Percentiles rank a stretch among this genome's conserved stretches.
Evolutionary conservation across 2,113 vertebrate species (phyloP).

Genomic region (Amazona vittata): DNA sequence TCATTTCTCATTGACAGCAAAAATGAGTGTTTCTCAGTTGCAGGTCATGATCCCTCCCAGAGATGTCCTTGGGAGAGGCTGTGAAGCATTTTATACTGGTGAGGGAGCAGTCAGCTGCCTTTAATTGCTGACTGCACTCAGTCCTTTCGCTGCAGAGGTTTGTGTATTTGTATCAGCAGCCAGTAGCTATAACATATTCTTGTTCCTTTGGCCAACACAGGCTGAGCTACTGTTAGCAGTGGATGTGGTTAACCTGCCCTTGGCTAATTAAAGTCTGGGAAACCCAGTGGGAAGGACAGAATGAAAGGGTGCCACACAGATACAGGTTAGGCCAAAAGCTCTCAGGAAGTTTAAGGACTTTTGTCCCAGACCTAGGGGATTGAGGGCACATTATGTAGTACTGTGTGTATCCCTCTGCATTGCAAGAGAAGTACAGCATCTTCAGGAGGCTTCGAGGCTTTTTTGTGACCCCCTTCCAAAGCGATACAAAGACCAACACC

Average conservation of each 20-base stretch:
- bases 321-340: background rate
- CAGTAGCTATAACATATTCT: background rate
- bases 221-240: background rate
- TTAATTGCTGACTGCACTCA: conserved; percentile 14
- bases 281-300: fast-evolving
- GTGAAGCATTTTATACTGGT: background rate
- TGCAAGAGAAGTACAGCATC: background rate
- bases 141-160: background rate
- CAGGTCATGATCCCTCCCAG: background rate
- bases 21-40: background rate
- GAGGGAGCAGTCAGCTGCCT: conserved; percentile 24
- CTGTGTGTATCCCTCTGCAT: background rate
- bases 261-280: background rate
- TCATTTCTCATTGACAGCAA: background rate
- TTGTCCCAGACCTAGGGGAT: background rate
- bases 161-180: background rate
- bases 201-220: background rate
- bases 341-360: background rate
- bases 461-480: background rate
- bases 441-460: background rate
- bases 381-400: background rate
- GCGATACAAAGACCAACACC: fast-evolving
- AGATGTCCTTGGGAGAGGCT: conserved; percentile 32
- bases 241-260: background rate
- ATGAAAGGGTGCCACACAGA: background rate